A percentile compares a stretch with the other conserved stretches of the same genome.
Evolutionary conservation across 2,113 vertebrate species (phyloP).

Genomic region (Urocynchramus pylzowi): DNA sequence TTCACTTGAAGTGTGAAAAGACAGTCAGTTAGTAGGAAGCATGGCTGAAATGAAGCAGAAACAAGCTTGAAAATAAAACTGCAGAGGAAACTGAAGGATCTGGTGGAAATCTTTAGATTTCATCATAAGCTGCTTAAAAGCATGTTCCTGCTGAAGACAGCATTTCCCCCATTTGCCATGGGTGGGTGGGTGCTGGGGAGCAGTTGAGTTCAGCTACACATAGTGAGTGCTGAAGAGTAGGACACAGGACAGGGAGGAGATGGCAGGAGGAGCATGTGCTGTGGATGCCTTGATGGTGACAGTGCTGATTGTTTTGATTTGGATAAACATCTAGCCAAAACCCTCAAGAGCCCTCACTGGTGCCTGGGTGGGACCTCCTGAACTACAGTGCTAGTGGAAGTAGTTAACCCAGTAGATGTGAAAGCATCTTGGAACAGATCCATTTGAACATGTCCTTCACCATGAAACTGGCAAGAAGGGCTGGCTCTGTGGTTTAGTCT

Average conservation of each 20-base stretch:
- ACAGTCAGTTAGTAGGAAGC: background rate
- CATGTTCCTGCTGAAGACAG: background rate
- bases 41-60: background rate
- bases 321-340: background rate
- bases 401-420: too few relatives aligned
- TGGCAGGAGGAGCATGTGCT: background rate
- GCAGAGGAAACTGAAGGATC: background rate
- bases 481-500: background rate
- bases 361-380: background rate
- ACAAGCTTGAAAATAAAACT: background rate
- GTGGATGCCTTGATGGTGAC: background rate
- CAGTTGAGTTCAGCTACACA: rapidly evolving
- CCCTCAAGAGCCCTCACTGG: rapidly evolving
- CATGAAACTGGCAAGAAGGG: background rate
- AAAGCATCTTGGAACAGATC: background rate
- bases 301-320: background rate
- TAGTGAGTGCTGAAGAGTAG: background rate
- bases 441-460: background rate
- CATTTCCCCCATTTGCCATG: rapidly evolving
- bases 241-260: background rate
- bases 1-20: background rate
- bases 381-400: rapidly evolving
- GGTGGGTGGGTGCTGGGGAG: background rate
- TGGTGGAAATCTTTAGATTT: background rate
- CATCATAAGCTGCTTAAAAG: background rate